Base-by-base conservation (phyloP, 2,113 vertebrate species). In the Hippoglossus stenolepis region DNA sequence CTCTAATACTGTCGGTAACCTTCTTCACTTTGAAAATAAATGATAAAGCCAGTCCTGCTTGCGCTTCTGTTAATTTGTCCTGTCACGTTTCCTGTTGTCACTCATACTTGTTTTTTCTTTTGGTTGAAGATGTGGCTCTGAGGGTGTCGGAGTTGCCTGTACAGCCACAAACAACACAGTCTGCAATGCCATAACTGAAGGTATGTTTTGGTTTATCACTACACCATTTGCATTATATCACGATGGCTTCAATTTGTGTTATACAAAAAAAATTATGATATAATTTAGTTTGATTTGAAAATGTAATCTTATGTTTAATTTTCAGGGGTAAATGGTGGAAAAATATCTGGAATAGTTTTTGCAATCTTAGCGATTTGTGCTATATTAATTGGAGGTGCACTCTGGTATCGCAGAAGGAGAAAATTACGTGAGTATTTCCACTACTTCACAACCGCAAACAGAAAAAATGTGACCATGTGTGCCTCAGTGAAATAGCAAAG, bases 71-170 rank as follows among this genome's bases (percentile, higher is more conserved):
- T 43, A 13, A n/a, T 18, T 5, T 72, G 3, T 62, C 5, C 43
- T 8, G 51, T 53, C 18, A n/a, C 17, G 15, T 17, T 17, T 18
- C 45, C 13, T 49, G 13, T 49, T 54, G 51, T 65, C 11, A 21
- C 28, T 64, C 1, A 13, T 54, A 3, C 5, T 28, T 65, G 2
- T 12, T 53, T 73, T 73, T 62, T 49, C 23, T 35, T 82, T 64
- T 78, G 35, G 15, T 65, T 87, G 4, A 43, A 95, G 93, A 18
- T 94, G 93, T 85, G 75, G 7, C 2, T 0, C 2, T 6, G 38
- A 68, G 0, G 75, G 75, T 0, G 1, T 82, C 4, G 75, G 87
- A 65, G 31, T 18, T 13, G 1, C 2, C 21, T 94, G 94, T 43
- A 78, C 49, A 17, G 1, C 3, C 15, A 81, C 26, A 5, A 88